A percentile compares a stretch with the other conserved stretches of the same genome.
Evolutionary conservation across 2,888 invertebrate genomes (phyloP).

Genomic region (Myopa testacea): DNA sequence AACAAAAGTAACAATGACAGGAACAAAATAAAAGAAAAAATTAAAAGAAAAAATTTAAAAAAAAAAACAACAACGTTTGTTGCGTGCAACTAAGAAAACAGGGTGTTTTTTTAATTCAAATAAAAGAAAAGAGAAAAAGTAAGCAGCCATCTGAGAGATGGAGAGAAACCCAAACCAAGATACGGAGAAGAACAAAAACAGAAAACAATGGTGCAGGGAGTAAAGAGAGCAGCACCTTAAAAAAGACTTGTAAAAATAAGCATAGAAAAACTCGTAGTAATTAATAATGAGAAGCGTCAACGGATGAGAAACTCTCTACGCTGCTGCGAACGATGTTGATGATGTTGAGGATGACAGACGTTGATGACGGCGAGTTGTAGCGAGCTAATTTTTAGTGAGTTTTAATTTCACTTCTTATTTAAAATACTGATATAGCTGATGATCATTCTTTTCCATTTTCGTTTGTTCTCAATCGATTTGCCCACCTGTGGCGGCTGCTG

Average conservation of each 20-base stretch:
- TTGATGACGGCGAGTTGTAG: slow-evolving; percentile 4
- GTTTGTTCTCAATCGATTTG: not conserved
- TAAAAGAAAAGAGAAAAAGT: slow-evolving; percentile 47
- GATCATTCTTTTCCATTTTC: not conserved
- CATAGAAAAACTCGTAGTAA: slow-evolving; percentile 41
- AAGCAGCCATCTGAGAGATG: not conserved
- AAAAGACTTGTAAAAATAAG: slow-evolving; percentile 36
- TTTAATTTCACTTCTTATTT: not conserved
- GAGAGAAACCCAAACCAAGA: slow-evolving; percentile 25
- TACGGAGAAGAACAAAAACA: slow-evolving; percentile 24
- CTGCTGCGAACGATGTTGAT: not conserved
- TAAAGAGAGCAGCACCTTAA: slow-evolving; percentile 42
- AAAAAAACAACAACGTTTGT: not conserved
- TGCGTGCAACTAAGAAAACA: slow-evolving; percentile 13
- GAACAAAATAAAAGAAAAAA: no score
- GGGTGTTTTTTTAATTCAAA: slow-evolving; percentile 24
- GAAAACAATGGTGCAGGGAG: slow-evolving; percentile 34
- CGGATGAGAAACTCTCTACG: not conserved
- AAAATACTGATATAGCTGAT: no score
- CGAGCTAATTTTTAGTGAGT: not conserved
- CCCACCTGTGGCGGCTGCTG: slow-evolving; percentile 48
- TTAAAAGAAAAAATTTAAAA: no score
- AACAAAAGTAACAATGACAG: not conserved
- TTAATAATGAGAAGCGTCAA: slow-evolving; percentile 12
- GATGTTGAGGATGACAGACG: slow-evolving; percentile 8